These are phyloP conservation scores for Trichonephila clavata DNA, from an alignment of 1,140 invertebrate genomes.

Conservation along the genomic window DNA sequence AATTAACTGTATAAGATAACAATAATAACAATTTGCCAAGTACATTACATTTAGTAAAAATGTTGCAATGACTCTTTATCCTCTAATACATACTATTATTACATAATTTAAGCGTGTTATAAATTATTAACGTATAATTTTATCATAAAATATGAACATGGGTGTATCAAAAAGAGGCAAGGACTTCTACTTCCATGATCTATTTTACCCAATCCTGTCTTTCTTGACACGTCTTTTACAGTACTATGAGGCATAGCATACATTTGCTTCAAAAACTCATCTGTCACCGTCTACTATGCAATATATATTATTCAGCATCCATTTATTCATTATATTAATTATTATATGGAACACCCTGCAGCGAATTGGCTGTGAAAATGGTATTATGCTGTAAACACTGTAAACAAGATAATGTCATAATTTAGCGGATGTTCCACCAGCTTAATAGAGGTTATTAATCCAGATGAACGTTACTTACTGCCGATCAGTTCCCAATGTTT, in stretches of 20 bases:
- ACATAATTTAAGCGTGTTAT: no score
- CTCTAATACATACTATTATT: no score
- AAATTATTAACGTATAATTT: no score
- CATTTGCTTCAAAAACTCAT: neutral
- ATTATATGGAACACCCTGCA: neutral
- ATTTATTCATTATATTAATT: neutral
- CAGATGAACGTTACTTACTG: neutral
- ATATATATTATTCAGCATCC: neutral
- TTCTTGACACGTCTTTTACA: neutral
- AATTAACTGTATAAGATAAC: no score
- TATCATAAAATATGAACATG: no score
- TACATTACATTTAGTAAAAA: no score
- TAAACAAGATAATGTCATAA: neutral
- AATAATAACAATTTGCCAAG: no score
- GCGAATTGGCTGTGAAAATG: neutral
- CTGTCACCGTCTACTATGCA: neutral
- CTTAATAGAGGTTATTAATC: conserved; percentile 2
- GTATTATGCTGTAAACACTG: neutral
- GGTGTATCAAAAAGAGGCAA: no score
- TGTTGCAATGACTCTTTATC: no score
- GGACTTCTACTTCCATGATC: no score
- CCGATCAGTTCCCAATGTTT: neutral
- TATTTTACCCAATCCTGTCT: neutral
- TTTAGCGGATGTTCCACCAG: neutral
- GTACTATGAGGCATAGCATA: neutral